These are phyloP conservation scores for Drosophila guanche DNA, from an alignment of 1,140 invertebrate genomes.

Conservation along the genomic window DNA sequence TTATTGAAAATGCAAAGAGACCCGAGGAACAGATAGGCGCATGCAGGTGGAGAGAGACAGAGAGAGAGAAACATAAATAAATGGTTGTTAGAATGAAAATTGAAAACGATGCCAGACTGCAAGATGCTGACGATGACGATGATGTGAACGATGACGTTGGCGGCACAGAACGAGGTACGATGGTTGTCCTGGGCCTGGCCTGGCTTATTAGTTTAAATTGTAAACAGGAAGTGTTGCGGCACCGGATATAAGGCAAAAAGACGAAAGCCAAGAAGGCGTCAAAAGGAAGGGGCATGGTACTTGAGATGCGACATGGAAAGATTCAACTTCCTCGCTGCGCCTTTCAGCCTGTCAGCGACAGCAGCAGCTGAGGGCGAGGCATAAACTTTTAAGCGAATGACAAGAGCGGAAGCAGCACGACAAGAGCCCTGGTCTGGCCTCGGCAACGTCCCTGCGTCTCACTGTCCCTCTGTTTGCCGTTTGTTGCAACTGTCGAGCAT, in stretches of 20 bases:
- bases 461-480: slow-evolving; percentile 20
- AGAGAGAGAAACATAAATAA: slow-evolving; percentile 22
- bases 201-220: slow-evolving; percentile 77
- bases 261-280: slow-evolving; percentile 3
- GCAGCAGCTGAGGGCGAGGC: slow-evolving; percentile 21
- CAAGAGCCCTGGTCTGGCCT: slow-evolving; percentile 41
- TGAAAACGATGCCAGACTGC: slow-evolving; percentile 53
- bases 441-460: slow-evolving; percentile 1
- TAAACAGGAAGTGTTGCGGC: slow-evolving; percentile 78
- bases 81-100: slow-evolving; percentile 55
- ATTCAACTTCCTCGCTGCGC: slow-evolving; percentile 32
- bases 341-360: slow-evolving; percentile 55
- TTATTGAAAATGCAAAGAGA: slow-evolving; percentile 64
- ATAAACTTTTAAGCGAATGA: slow-evolving; percentile 57
- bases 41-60: neutral
- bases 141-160: slow-evolving; percentile 36
- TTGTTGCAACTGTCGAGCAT: slow-evolving; percentile 77
- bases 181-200: slow-evolving; percentile 47
- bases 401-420: slow-evolving; percentile 45
- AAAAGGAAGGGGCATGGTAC: slow-evolving; percentile 5
- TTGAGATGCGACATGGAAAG: slow-evolving; percentile 7
- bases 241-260: slow-evolving; percentile 55
- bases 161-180: slow-evolving; percentile 13
- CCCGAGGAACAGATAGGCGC: neutral
- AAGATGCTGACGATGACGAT: slow-evolving; percentile 8